Base-by-base conservation (phyloP, 1,140 invertebrate genomes). In the Plodia interpunctella region DNA sequence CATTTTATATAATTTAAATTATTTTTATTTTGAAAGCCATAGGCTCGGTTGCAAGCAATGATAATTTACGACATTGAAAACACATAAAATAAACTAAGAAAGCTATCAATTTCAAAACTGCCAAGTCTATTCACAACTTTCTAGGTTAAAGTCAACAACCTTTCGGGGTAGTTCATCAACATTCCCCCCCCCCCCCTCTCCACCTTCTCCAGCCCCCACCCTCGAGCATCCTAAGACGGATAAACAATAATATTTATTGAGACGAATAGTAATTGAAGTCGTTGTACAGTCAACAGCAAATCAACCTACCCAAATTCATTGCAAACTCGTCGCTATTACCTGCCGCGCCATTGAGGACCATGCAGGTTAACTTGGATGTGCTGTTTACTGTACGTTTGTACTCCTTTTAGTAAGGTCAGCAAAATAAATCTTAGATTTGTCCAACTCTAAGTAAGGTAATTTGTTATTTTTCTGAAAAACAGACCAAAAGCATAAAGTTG, bases 241-340 rank as follows among this genome's bases (percentile, higher is more conserved):
- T 55, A 57, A 68, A 64, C 62, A 68, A 68, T 66, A 69, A 72
- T 65, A 66, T 67, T 69, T 65, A 55, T 57, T 65, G 62, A 59
- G 62, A 65, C 57, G 54, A 60, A 65, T 69, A 49, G 51, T 66
- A 69, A 66, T 66, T 38, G 57, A 60, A 59, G 59, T 62, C 49
- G 21, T 35, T 20, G 8, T n/a, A n/a, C n/a, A n/a, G n/a, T n/a
- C n/a, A n/a, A n/a, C n/a, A n/a, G n/a, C n/a, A n/a, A n/a, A n/a
- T n/a, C n/a, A n/a, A n/a, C n/a, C n/a, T n/a, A n/a, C n/a, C n/a
- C n/a, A n/a, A n/a, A n/a, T n/a, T n/a, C n/a, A n/a, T n/a, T n/a
- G n/a, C n/a, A n/a, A n/a, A n/a, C n/a, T n/a, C n/a, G n/a, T n/a
- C n/a, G n/a, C n/a, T n/a, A n/a, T n/a, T n/a, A n/a, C n/a, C n/a